phyloP scores from a whole-genome alignment of 2,888 invertebrate species.

The Sepiola atlantica region DNA sequence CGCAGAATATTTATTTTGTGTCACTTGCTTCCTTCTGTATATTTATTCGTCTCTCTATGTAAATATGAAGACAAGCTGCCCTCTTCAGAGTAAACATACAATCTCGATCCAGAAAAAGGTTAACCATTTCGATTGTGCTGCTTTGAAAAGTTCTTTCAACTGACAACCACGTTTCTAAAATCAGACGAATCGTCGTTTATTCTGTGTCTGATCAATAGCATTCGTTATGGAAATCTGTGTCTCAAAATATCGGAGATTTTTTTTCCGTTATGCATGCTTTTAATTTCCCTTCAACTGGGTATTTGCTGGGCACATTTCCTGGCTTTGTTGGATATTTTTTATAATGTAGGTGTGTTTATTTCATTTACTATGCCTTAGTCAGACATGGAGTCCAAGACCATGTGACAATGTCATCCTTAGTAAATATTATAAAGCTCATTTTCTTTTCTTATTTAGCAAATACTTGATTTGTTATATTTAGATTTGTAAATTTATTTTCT shows the following conservation, averaged over 20 bases:
- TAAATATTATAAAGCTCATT: too few relatives aligned
- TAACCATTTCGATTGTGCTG: not conserved
- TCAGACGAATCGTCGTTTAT: not conserved
- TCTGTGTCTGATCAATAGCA: not conserved
- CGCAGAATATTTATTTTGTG: not conserved
- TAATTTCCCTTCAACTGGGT: not conserved
- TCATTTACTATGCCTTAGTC: too few relatives aligned
- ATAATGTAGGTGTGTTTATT: not conserved
- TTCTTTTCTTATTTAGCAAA: too few relatives aligned
- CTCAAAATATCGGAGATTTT: too few relatives aligned
- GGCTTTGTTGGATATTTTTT: not conserved
- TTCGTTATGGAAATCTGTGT: not conserved
- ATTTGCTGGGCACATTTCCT: not conserved
- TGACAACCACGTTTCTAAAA: conserved; percentile 32
- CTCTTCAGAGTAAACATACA: not conserved
- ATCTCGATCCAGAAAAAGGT: not conserved
- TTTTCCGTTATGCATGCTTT: not conserved
- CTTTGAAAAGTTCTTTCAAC: not conserved
- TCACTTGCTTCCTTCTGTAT: not conserved
- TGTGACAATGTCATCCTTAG: too few relatives aligned
- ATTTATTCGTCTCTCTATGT: not conserved
- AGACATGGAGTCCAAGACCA: too few relatives aligned
- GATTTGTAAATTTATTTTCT: too few relatives aligned
- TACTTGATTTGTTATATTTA: too few relatives aligned
- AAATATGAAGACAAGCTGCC: not conserved